Percentiles rank a stretch among this genome's conserved stretches.
Conservation (phyloP, 2,797 vertebrate genomes). For the Sphenopsis melanotis region DNA sequence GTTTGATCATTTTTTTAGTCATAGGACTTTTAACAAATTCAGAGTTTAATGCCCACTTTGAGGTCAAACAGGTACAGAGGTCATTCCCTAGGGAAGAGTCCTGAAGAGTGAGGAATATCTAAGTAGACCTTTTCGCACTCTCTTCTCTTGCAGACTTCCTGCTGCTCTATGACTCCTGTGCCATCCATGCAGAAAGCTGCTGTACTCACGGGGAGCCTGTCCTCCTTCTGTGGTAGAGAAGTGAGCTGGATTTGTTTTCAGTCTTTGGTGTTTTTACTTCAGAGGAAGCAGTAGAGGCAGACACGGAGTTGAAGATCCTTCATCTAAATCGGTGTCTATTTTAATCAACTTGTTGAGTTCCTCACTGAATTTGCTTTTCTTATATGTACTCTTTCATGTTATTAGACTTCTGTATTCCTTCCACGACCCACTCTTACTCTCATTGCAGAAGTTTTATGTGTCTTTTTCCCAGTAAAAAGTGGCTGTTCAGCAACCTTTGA, state of each 20-base stretch:
- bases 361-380: background rate
- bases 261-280: background rate
- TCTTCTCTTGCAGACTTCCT: background rate
- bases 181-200: background rate
- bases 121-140: accelerated
- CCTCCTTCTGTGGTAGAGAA: background rate
- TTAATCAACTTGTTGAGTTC: background rate
- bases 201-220: background rate
- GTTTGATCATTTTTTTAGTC: background rate
- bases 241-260: background rate
- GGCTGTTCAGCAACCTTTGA: conserved; percentile 32
- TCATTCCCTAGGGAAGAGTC: background rate
- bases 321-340: background rate
- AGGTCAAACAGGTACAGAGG: background rate
- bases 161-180: background rate
- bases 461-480: background rate
- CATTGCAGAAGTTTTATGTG: background rate
- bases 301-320: background rate
- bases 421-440: background rate
- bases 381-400: accelerated
- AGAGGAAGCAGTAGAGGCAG: background rate
- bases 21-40: background rate
- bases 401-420: background rate
- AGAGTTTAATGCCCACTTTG: background rate
- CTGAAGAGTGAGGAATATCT: background rate